A percentile compares a stretch with the other conserved stretches of the same genome.
Evolutionary conservation across 2,888 invertebrate genomes (phyloP).

Genomic region (Malacosoma neustria): DNA sequence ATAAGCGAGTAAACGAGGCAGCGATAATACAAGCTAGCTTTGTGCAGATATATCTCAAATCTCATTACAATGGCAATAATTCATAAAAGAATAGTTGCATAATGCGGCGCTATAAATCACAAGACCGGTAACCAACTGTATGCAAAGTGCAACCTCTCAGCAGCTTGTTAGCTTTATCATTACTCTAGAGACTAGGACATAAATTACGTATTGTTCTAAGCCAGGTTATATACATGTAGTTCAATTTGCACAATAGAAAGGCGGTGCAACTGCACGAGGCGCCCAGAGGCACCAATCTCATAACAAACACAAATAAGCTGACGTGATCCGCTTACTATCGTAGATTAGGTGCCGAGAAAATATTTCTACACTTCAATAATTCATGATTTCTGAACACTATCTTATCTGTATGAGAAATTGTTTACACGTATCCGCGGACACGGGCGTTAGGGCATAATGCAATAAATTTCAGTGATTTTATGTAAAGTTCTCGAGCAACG

Average conservation of each 20-base stretch:
- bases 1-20: not conserved
- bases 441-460: constrained; percentile 22
- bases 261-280: constrained; percentile 38
- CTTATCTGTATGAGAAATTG: constrained; percentile 54
- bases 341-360: constrained; percentile 55
- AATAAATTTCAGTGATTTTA: constrained; percentile 38
- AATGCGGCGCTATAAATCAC: not conserved
- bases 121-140: constrained; percentile 23
- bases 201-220: constrained; percentile 45
- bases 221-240: constrained; percentile 21
- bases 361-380: constrained; percentile 48
- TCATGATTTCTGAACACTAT: constrained; percentile 44
- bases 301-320: constrained; percentile 71
- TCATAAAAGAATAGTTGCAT: not conserved
- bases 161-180: constrained; percentile 47
- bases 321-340: constrained; percentile 69
- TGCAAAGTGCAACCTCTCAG: constrained; percentile 35
- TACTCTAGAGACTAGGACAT: constrained; percentile 33
- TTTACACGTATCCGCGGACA: constrained; percentile 38
- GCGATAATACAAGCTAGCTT: not conserved
- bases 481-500: constrained; percentile 28
- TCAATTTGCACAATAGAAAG: constrained; percentile 41
- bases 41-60: not conserved
- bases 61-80: not conserved
- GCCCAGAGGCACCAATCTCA: constrained; percentile 56